These are phyloP conservation scores for Synanceia verrucosa DNA, from an alignment of 2,797 vertebrate genomes.

Conservation along the genomic window DNA sequence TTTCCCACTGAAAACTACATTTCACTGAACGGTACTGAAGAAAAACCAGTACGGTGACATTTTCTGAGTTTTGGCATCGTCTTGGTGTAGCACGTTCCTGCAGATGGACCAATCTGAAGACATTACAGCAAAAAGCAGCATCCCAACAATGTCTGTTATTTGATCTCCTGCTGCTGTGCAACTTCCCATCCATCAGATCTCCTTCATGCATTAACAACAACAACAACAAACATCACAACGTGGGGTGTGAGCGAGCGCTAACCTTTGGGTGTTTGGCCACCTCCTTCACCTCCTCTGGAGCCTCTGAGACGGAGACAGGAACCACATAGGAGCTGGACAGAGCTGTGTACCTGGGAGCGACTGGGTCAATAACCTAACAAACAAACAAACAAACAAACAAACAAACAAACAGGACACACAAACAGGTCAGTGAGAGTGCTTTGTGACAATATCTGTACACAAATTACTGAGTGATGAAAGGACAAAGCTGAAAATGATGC, in stretches of 20 bases:
- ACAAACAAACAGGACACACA: constrained; percentile 18
- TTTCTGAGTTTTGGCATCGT: no score
- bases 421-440: constrained; percentile 10
- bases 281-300: constrained; percentile 91
- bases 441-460: neutral
- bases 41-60: no score
- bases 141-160: no score
- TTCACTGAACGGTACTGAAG: no score
- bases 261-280: constrained; percentile 98
- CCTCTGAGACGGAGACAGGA: constrained; percentile 87
- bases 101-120: neutral
- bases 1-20: no score
- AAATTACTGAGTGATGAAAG: constrained; percentile 40
- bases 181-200: neutral
- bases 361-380: constrained; percentile 93
- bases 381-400: constrained; percentile 2
- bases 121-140: neutral
- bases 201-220: neutral
- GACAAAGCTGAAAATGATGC: constrained; percentile 41
- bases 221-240: neutral
- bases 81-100: no score
- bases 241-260: neutral
- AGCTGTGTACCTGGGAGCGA: constrained; percentile 94
- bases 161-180: neutral
- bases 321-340: constrained; percentile 88